Percentiles rank a stretch among this genome's conserved stretches.
phyloP scores from a whole-genome alignment of 1,140 invertebrate genomes.

The Orchestia grillus region DNA sequence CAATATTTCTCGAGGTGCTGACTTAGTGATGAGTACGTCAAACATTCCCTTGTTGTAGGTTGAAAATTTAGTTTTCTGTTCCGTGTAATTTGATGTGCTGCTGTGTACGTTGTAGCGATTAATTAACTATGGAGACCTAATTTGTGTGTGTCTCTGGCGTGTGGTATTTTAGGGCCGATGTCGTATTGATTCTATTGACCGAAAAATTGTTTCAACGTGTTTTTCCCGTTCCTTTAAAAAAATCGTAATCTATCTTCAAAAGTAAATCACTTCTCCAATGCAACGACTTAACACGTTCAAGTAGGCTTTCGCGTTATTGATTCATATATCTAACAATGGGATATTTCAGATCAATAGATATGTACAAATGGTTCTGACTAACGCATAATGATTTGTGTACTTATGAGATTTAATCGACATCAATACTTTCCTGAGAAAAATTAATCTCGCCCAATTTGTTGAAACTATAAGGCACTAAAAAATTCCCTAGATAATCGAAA shows the following conservation, averaged over 20 bases:
- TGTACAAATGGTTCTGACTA: too few relatives aligned
- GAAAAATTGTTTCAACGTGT: background rate
- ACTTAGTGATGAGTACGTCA: background rate
- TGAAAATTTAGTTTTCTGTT: background rate
- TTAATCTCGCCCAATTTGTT: too few relatives aligned
- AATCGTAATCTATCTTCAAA: background rate
- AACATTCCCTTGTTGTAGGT: background rate
- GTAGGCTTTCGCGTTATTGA: too few relatives aligned
- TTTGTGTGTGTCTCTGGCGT: background rate
- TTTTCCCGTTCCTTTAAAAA: background rate
- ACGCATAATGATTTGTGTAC: too few relatives aligned
- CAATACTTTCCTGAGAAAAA: too few relatives aligned
- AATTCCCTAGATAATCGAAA: too few relatives aligned
- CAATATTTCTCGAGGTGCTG: background rate
- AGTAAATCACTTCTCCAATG: background rate
- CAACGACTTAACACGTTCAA: background rate
- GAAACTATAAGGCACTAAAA: too few relatives aligned
- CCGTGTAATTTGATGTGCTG: background rate
- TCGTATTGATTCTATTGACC: background rate
- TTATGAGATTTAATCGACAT: too few relatives aligned
- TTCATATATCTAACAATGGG: too few relatives aligned
- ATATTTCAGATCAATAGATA: too few relatives aligned
- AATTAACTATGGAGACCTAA: background rate
- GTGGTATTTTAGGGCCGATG: too few relatives aligned
- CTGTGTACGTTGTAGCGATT: background rate